Conservation (phyloP, 2,888 invertebrate species). For the Unio pictorum region DNA sequence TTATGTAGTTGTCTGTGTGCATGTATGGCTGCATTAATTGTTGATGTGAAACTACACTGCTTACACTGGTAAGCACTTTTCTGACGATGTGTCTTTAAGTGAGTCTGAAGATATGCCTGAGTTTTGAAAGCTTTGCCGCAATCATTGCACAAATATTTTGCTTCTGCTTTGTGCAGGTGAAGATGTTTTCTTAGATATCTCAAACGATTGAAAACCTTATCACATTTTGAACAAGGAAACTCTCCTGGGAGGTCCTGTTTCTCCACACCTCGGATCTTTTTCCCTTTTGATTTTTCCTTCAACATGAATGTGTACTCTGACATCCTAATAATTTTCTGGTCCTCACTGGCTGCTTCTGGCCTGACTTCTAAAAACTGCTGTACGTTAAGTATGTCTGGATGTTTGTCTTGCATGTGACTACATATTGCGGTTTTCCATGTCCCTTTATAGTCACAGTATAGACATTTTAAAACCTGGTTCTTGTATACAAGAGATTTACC, state of each 20-base stretch:
- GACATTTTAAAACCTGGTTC: constrained; percentile 53
- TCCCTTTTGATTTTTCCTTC: constrained; percentile 6
- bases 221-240: constrained; percentile 54
- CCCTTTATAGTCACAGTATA: constrained; percentile 55
- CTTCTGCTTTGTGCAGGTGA: constrained; percentile 48
- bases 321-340: constrained; percentile 57
- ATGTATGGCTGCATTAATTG: constrained; percentile 60
- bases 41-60: constrained; percentile 66
- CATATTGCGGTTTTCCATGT: constrained; percentile 50
- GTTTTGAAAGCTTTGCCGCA: constrained; percentile 67
- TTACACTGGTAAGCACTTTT: constrained; percentile 56
- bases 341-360: constrained; percentile 16
- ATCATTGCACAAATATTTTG: constrained; percentile 56
- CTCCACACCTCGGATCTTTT: constrained; percentile 45
- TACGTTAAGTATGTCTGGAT: constrained; percentile 48
- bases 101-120: constrained; percentile 54
- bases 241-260: constrained; percentile 59
- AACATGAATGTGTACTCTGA: constrained; percentile 44
- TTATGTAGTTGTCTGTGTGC: constrained; percentile 66
- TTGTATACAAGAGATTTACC: constrained; percentile 31
- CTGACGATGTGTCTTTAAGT: constrained; percentile 52
- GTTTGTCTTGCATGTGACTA: constrained; percentile 57
- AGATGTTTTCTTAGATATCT: constrained; percentile 61
- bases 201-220: constrained; percentile 58
- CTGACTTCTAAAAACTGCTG: constrained; percentile 36